Conservation (phyloP, 1,140 invertebrate genomes). For the Paramacrobiotus metropolitanus region DNA sequence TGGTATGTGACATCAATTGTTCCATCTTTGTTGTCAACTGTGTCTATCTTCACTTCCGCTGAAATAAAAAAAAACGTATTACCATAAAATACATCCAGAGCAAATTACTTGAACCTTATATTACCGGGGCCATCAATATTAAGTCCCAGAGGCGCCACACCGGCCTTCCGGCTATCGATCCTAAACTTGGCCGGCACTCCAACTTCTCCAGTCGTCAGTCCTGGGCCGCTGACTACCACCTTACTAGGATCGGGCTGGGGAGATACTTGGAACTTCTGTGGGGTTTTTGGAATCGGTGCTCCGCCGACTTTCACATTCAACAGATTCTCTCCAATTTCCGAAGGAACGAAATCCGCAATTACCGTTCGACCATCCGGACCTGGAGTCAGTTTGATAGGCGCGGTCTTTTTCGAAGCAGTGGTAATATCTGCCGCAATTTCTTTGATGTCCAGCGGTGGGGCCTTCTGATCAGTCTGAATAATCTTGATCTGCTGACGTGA, state of each 20-base stretch:
- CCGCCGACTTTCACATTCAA: slow-evolving; percentile 44
- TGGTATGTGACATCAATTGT: slow-evolving; percentile 55
- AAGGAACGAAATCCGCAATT: slow-evolving; percentile 52
- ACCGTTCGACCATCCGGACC: slow-evolving; percentile 49
- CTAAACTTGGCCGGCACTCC: slow-evolving; percentile 47
- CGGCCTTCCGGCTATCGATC: slow-evolving; percentile 48
- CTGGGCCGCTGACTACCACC: slow-evolving; percentile 44
- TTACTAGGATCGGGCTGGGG: slow-evolving; percentile 31
- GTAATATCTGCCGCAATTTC: slow-evolving; percentile 15
- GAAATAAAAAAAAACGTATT: too few species aligned
- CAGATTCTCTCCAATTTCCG: slow-evolving; percentile 50
- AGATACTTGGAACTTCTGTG: slow-evolving; percentile 37
- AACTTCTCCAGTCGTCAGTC: slow-evolving; percentile 37
- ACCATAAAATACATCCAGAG: too few species aligned
- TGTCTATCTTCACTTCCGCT: slow-evolving; percentile 54
- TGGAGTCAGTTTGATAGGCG: slow-evolving; percentile 18
- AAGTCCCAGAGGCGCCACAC: slow-evolving; percentile 43
- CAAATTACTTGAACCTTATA: too few species aligned
- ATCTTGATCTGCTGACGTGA: slow-evolving; percentile 45
- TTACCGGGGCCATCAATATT: slow-evolving; percentile 59
- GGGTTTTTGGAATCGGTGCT: slow-evolving; percentile 34
- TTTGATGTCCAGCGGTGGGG: slow-evolving; percentile 10
- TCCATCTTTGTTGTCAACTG: slow-evolving; percentile 54
- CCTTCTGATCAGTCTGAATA: neutral
- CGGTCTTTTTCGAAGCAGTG: slow-evolving; percentile 18